These are phyloP conservation scores for Tenthredo livida DNA, from an alignment of 2,888 invertebrate species.

Conservation along the genomic window DNA sequence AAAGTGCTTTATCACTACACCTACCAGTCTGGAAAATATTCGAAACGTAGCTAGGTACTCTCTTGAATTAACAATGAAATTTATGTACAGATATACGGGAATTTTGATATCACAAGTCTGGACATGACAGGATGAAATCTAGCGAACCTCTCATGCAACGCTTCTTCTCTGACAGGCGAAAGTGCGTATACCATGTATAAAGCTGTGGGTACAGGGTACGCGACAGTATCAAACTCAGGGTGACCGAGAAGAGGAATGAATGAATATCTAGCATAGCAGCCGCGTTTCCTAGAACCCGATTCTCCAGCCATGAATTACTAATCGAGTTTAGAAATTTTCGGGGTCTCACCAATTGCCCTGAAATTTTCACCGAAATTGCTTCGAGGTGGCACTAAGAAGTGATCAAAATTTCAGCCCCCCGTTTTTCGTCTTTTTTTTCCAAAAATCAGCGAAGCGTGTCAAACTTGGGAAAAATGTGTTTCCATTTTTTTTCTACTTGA, in stretches of 20 bases:
- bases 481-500: no score
- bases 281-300: neutral
- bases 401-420: no score
- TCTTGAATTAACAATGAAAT: neutral
- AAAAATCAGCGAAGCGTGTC: no score
- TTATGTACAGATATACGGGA: neutral
- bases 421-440: no score
- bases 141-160: neutral
- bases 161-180: neutral
- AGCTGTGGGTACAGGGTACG: neutral
- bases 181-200: neutral
- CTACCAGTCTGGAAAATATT: neutral
- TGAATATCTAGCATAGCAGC: neutral
- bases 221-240: neutral
- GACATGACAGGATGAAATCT: neutral
- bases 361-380: no score
- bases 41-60: neutral
- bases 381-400: no score
- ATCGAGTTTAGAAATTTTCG: neutral
- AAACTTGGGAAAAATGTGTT: no score
- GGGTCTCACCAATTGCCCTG: no score
- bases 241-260: neutral
- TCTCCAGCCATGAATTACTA: neutral
- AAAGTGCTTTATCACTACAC: neutral
- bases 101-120: neutral